These are phyloP conservation scores for Otolemur crassicaudatus DNA, from an alignment of 2,797 vertebrate genomes.

Conservation along the genomic window DNA sequence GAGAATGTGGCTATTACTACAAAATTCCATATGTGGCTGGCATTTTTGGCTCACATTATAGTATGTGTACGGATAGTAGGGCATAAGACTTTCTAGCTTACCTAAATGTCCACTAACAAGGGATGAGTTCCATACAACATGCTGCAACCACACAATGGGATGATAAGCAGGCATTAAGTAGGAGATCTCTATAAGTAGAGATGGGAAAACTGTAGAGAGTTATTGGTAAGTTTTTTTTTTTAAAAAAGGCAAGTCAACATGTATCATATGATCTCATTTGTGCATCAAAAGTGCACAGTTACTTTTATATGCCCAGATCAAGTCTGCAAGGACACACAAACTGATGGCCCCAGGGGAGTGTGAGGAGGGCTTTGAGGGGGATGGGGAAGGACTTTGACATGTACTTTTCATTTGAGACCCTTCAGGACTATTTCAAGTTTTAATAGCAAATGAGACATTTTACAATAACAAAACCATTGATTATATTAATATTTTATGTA, in stretches of 20 bases:
- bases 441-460: slow-evolving; percentile 12
- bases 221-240: background rate
- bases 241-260: background rate
- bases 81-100: slow-evolving; percentile 21
- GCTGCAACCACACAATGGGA: background rate
- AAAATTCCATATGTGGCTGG: background rate
- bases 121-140: background rate
- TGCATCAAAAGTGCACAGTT: background rate
- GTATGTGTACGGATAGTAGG: background rate
- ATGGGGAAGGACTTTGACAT: background rate
- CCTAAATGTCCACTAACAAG: background rate
- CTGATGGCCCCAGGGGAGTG: background rate
- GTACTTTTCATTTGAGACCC: slow-evolving; percentile 20
- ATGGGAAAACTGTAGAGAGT: background rate
- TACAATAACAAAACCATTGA: slow-evolving; percentile 9
- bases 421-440: slow-evolving; percentile 38
- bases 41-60: background rate
- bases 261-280: background rate
- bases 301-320: background rate
- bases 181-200: slow-evolving; percentile 35
- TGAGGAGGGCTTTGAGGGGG: background rate
- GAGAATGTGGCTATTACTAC: background rate
- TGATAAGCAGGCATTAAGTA: background rate
- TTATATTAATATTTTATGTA: background rate
- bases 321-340: background rate